Conservation (phyloP, 2,888 invertebrate species). For the Synergus japonicus region DNA sequence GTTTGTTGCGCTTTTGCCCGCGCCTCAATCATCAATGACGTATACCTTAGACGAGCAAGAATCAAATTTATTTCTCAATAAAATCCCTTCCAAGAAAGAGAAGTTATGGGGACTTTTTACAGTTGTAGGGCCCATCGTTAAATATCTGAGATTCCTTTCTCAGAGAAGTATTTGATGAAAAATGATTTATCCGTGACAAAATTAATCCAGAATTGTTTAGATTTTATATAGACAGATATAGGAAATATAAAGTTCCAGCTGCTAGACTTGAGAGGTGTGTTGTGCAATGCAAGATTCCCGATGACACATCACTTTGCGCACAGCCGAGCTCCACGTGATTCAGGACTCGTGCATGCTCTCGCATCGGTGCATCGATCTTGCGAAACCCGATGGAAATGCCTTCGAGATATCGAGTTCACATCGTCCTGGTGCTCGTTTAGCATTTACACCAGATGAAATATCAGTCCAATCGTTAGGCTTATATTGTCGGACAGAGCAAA, state of each 20-base stretch:
- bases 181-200: neutral
- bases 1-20: conserved; percentile 50
- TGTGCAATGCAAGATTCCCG: conserved; percentile 33
- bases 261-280: conserved; percentile 10
- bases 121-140: neutral
- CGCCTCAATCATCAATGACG: conserved; percentile 23
- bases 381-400: conserved; percentile 41
- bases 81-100: neutral
- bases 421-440: conserved; percentile 39
- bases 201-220: neutral
- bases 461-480: conserved; percentile 37
- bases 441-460: conserved; percentile 40
- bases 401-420: conserved; percentile 34
- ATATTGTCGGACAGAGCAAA: conserved; percentile 10
- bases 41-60: neutral
- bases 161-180: neutral
- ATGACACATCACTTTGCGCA: conserved; percentile 35
- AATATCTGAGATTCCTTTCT: neutral
- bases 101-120: neutral
- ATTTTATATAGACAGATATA: neutral
- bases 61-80: neutral
- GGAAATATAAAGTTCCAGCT: conserved; percentile 8
- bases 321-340: conserved; percentile 56
- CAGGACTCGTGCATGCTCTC: conserved; percentile 50
- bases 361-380: conserved; percentile 40